Conservation (phyloP, 1,140 invertebrate species). For the Polyergus mexicanus region DNA sequence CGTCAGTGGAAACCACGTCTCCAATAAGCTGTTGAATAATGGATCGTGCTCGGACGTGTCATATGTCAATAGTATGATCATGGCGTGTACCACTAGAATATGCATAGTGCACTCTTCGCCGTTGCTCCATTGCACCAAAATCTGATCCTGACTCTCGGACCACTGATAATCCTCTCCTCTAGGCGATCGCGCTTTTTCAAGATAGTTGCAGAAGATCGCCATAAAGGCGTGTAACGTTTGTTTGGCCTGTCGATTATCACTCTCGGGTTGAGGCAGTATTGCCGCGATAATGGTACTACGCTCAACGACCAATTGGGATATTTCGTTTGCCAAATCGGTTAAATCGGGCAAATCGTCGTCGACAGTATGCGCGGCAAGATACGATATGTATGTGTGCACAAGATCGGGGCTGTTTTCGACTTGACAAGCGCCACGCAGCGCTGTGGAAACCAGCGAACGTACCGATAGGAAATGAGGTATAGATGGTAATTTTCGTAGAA, state of each 20-base stretch:
- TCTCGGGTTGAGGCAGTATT: constrained; percentile 90
- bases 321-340: constrained; percentile 91
- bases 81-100: constrained; percentile 96
- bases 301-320: constrained; percentile 97
- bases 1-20: constrained; percentile 91
- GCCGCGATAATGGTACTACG: constrained; percentile 95
- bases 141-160: constrained; percentile 90
- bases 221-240: constrained; percentile 92
- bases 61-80: constrained; percentile 96
- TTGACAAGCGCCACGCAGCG: constrained; percentile 93
- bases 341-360: constrained; percentile 89
- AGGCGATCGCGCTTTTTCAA: constrained; percentile 89
- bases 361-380: constrained; percentile 92
- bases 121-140: constrained; percentile 94
- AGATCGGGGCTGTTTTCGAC: constrained; percentile 95
- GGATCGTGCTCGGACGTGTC: constrained; percentile 88
- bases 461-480: constrained; percentile 91
- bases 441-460: constrained; percentile 89
- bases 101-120: constrained; percentile 95
- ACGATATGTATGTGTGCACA: constrained; percentile 96
- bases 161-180: constrained; percentile 89
- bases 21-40: constrained; percentile 90
- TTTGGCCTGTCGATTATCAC: constrained; percentile 85
- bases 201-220: constrained; percentile 92
- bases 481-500: constrained; percentile 91